These are phyloP conservation scores for Ormyrus nitidulus DNA, from an alignment of 2,888 invertebrate species.

Conservation along the genomic window DNA sequence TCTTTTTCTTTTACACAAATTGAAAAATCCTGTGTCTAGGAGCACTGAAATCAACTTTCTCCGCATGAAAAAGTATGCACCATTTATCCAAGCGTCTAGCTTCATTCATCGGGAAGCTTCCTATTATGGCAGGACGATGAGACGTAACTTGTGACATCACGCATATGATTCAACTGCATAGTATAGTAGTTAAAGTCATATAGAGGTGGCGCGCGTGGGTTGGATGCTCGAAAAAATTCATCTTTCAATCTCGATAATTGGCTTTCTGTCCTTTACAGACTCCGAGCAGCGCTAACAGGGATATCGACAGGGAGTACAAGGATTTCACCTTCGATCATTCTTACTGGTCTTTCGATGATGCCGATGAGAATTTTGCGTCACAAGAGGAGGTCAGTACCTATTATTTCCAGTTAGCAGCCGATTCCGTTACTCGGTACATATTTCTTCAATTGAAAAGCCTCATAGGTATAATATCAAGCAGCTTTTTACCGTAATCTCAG, in stretches of 20 bases:
- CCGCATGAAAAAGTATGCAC: no score
- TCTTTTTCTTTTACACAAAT: no score
- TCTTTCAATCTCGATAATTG: conserved; percentile 29
- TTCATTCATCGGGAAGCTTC: conserved; percentile 34
- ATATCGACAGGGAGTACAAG: conserved; percentile 81
- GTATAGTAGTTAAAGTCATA: background rate
- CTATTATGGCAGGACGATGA: conserved; percentile 49
- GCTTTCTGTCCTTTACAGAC: conserved; percentile 61
- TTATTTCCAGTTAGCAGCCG: background rate
- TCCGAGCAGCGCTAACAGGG: conserved; percentile 77
- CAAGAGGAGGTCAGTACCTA: conserved; percentile 83
- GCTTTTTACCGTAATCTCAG: conserved; percentile 16
- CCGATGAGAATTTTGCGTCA: conserved; percentile 84
- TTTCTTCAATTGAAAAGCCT: background rate
- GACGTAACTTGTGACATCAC: conserved; percentile 48
- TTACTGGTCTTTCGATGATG: conserved; percentile 88
- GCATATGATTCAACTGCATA: conserved; percentile 46
- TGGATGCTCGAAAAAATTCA: conserved; percentile 2
- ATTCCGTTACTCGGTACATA: background rate
- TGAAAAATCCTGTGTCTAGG: no score
- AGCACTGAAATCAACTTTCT: no score
- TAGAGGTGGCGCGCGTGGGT: conserved; percentile 9
- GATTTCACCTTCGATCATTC: conserved; percentile 94
- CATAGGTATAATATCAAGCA: no score
- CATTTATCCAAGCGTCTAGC: no score